phyloP scores from a whole-genome alignment of 2,113 vertebrate species.

The Tringa solitaria region DNA sequence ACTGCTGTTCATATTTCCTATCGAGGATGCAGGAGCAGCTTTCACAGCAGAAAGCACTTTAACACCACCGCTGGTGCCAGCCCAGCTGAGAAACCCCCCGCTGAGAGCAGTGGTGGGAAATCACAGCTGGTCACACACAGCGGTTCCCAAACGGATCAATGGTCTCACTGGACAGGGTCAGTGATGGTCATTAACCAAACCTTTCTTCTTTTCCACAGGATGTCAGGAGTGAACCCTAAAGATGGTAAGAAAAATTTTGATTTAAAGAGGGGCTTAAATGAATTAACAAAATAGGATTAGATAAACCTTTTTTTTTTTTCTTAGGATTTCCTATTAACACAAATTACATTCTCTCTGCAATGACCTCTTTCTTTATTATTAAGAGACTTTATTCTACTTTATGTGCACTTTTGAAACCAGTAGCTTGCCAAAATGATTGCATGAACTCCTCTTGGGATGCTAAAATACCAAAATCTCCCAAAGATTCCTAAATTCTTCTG shows the following conservation, averaged over 20 bases:
- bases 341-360: not conserved
- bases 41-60: not conserved
- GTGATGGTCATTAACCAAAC: not conserved
- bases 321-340: not conserved
- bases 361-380: not conserved
- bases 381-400: not conserved
- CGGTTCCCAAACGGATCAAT: not conserved
- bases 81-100: not conserved
- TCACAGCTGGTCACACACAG: not conserved
- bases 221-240: conserved; percentile 46
- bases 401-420: not conserved
- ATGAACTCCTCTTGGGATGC: not conserved
- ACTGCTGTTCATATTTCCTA: not conserved
- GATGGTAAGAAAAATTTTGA: conserved; percentile 50
- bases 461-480: not conserved
- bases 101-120: not conserved
- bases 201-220: conserved; percentile 16
- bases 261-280: not conserved
- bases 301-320: not conserved
- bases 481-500: not conserved
- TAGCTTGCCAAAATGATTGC: not conserved
- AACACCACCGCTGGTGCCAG: not conserved
- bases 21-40: not conserved
- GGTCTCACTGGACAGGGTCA: not conserved
- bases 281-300: not conserved